phyloP scores from a whole-genome alignment of 2,888 invertebrate genomes.

The Dryomyza anilis region DNA sequence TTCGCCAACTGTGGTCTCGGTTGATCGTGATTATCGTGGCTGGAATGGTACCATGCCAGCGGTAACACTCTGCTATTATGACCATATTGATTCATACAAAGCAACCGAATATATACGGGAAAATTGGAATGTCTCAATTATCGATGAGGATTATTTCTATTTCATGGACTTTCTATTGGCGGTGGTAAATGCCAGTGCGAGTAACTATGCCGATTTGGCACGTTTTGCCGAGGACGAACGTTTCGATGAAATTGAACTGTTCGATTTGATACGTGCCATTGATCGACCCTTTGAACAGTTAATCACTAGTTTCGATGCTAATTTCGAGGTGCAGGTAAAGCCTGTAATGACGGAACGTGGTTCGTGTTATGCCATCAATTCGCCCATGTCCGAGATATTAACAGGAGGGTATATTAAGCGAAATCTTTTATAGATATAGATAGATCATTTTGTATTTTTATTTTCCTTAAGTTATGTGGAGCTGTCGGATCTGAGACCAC shows the following conservation, averaged over 20 bases:
- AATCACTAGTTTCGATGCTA: conserved; percentile 47
- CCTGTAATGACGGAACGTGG: conserved; percentile 71
- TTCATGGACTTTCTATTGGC: conserved; percentile 62
- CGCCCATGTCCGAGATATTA: conserved; percentile 55
- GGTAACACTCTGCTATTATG: conserved; percentile 56
- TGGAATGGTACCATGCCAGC: conserved; percentile 59
- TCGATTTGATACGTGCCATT: conserved; percentile 50
- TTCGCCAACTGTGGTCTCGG: conserved; percentile 57
- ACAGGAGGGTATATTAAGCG: conserved; percentile 41
- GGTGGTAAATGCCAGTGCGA: conserved; percentile 62
- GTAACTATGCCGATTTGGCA: conserved; percentile 57
- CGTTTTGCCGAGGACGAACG: conserved; percentile 60
- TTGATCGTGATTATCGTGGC: conserved; percentile 57
- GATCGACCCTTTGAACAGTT: conserved; percentile 51
- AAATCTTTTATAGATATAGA: no score
- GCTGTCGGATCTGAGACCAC: conserved; percentile 37
- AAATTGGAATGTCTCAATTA: conserved; percentile 60
- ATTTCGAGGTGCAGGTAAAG: conserved; percentile 45
- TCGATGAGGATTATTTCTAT: conserved; percentile 61
- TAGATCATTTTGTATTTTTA: no score
- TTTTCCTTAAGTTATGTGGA: conserved; percentile 35
- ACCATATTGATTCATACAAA: conserved; percentile 52
- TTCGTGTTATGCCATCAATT: conserved; percentile 69
- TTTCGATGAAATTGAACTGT: conserved; percentile 60
- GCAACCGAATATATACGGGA: conserved; percentile 52